These are phyloP conservation scores for Leucophenga varia DNA, from an alignment of 1,140 invertebrate genomes.

Conservation along the genomic window DNA sequence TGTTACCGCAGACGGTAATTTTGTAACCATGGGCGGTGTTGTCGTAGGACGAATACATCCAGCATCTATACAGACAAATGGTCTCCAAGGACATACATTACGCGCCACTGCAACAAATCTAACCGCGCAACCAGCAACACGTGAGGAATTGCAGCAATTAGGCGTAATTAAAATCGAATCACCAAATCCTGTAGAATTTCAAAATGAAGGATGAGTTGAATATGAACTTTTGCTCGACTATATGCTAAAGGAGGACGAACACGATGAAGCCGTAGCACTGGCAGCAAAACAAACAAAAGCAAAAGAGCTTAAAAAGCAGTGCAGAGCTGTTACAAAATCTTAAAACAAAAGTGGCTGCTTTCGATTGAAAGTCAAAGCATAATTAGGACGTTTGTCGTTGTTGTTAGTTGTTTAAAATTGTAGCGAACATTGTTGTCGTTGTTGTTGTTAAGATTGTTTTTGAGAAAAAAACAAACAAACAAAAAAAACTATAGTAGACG, in stretches of 20 bases:
- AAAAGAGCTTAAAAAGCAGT: no score
- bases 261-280: constrained; percentile 14
- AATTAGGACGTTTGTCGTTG: no score
- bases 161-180: constrained; percentile 51
- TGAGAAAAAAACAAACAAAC: constrained; percentile 17
- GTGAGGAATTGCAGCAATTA: constrained; percentile 44
- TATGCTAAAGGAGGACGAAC: constrained; percentile 34
- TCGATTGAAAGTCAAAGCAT: no score
- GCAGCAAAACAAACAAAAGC: no score
- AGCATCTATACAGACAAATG: constrained; percentile 7
- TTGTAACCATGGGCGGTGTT: constrained; percentile 52
- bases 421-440: constrained; percentile 51
- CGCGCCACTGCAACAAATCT: constrained; percentile 12
- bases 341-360: no score
- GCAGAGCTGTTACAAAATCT: no score
- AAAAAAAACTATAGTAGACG: constrained; percentile 30
- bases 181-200: constrained; percentile 14
- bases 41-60: constrained; percentile 49
- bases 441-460: constrained; percentile 42
- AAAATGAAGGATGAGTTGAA: constrained; percentile 49
- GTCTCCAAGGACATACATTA: background rate
- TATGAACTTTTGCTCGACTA: constrained; percentile 38
- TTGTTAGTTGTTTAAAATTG: constrained; percentile 54
- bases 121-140: constrained; percentile 13
- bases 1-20: constrained; percentile 47